phyloP scores from a whole-genome alignment of 2,888 invertebrate genomes.

The Iselma pallidipennis region DNA sequence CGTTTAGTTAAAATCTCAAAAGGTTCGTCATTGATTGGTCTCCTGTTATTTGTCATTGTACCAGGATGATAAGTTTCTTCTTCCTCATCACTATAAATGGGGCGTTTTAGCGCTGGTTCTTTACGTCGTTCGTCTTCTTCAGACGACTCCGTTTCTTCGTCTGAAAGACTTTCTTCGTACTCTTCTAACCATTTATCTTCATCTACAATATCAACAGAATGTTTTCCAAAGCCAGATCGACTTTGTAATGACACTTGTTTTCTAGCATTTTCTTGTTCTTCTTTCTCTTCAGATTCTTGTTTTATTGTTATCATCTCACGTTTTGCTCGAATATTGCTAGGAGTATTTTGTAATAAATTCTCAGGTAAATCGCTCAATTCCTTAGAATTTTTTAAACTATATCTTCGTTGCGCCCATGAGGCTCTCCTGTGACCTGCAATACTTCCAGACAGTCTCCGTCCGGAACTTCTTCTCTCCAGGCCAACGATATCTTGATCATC shows the following conservation, averaged over 20 bases:
- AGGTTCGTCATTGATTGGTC: slow-evolving; percentile 58
- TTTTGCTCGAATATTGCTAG: slow-evolving; percentile 36
- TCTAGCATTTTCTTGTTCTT: slow-evolving; percentile 50
- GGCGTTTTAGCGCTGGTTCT: slow-evolving; percentile 5
- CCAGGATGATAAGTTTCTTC: slow-evolving; percentile 73
- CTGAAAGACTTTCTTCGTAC: slow-evolving; percentile 48
- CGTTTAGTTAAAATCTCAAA: slow-evolving; percentile 65
- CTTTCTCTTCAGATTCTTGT: slow-evolving; percentile 50
- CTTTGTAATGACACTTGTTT: slow-evolving; percentile 43
- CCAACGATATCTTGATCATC: slow-evolving; percentile 56
- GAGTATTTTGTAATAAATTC: slow-evolving; percentile 40
- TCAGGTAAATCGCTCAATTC: slow-evolving; percentile 45
- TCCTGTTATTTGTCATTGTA: slow-evolving; percentile 54
- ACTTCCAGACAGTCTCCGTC: slow-evolving; percentile 59
- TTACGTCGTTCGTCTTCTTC: slow-evolving; percentile 44
- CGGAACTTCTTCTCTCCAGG: slow-evolving; percentile 57
- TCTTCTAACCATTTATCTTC: slow-evolving; percentile 57
- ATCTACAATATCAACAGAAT: slow-evolving; percentile 46
- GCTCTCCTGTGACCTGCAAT: slow-evolving; percentile 49
- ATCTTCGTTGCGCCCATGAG: slow-evolving; percentile 49
- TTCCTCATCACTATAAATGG: slow-evolving; percentile 47
- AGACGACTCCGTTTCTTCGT: slow-evolving; percentile 46
- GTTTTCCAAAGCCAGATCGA: slow-evolving; percentile 39
- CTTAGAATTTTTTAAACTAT: slow-evolving; percentile 44
- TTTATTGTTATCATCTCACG: slow-evolving; percentile 41